These are phyloP conservation scores for Nomada flava DNA, from an alignment of 2,888 invertebrate species.

Conservation along the genomic window DNA sequence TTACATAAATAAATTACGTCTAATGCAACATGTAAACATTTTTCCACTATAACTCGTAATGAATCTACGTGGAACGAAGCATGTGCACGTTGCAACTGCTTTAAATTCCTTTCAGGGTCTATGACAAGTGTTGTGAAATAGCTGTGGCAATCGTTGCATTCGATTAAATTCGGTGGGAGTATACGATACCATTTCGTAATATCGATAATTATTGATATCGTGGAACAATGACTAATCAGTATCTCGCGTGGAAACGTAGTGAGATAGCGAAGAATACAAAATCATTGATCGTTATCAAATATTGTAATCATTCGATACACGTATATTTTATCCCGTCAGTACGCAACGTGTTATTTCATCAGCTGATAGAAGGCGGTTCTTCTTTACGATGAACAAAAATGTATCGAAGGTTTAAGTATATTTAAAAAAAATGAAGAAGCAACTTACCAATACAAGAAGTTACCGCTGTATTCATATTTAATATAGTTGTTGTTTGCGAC, in stretches of 20 bases:
- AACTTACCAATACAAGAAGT: conserved; percentile 84
- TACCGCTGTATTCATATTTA: conserved; percentile 86
- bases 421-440: background rate
- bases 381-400: background rate
- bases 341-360: background rate
- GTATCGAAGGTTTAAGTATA: background rate
- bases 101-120: background rate
- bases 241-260: background rate
- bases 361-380: background rate
- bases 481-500: conserved; percentile 87
- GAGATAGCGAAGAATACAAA: conserved; percentile 11
- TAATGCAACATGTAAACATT: background rate
- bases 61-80: background rate
- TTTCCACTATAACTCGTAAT: background rate
- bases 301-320: conserved; percentile 3
- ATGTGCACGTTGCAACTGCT: background rate
- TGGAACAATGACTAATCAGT: background rate
- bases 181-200: background rate
- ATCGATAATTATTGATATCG: background rate
- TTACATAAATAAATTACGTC: background rate
- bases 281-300: background rate
- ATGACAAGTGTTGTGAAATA: background rate
- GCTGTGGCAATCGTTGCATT: background rate
- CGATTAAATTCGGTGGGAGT: background rate
- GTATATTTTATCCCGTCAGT: background rate